Evolutionary conservation across 2,113 vertebrate species (phyloP), one percentile per base, ranked within the genome.

Genomic region (Poeciliopsis retropinna): DNA sequence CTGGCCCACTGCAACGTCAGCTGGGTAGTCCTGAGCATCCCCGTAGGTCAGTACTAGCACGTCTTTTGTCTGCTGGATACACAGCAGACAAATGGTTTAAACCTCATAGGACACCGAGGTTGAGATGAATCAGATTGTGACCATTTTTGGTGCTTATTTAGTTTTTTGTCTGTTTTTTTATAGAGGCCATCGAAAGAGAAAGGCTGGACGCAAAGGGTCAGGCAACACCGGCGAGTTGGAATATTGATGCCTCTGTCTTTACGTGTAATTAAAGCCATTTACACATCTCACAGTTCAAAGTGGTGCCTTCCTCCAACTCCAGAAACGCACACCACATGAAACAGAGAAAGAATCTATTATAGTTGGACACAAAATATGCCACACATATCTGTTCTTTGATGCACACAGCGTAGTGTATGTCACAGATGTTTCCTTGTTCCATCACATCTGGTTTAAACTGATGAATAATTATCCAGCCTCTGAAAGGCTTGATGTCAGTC

Each of bases 41-140:
- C 70, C 70, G 89, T 73, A 94, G 96, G 97, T 98, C 95, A 94
- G 93, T 82, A 39, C 2, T 63, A 25, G 11, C 13, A 44, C 32
- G n/a, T 19, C 14, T 41, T 65, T 10, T 34, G 34, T 10, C 34
- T 34, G 34, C 34, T 34, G 34, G 9, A 10, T 34, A 10, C 34
- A 8, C 22, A 32, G 11, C 60, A 51, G 15, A 74, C 37, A 51
- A 41, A 29, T 37, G 27, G 44, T 17, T 15, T 15, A 47, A 17
- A 15, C 44, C 7, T 47, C 5, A 19, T 19, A 17, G 5, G 4
- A 47, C 14, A 44, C 14, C 12, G 17, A 44, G 15, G 17, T 47
- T 47, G 17, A 6, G n/a, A 5, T 73, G 22, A 12, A 11, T 66
- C 3, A 41, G 7, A 5, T 27, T 19, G 19, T 37, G 31, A 44